These are phyloP conservation scores for Myathropa florea DNA, from an alignment of 2,888 invertebrate species.

Conservation along the genomic window DNA sequence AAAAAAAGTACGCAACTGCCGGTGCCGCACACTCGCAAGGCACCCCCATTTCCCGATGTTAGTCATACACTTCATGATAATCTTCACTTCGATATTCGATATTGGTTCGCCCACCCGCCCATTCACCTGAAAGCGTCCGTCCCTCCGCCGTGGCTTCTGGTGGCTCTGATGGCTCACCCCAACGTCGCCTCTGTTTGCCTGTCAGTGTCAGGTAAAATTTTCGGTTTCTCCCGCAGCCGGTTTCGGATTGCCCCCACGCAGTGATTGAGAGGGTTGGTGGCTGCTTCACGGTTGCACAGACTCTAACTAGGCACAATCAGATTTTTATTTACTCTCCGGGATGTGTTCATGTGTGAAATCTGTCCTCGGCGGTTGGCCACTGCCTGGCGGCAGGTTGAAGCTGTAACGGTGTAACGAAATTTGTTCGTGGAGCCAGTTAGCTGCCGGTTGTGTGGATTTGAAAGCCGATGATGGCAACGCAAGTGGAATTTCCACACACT, in stretches of 20 bases:
- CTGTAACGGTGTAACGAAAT: too few relatives aligned
- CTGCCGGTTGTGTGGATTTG: not conserved
- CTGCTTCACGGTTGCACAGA: slow-evolving; percentile 1
- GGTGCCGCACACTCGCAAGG: too few relatives aligned
- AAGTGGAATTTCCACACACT: not conserved
- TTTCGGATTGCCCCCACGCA: not conserved
- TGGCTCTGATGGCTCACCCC: not conserved
- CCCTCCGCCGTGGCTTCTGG: not conserved
- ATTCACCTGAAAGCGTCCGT: too few relatives aligned
- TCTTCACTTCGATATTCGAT: slow-evolving; percentile 24
- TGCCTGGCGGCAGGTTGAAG: not conserved
- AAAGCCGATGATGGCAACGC: not conserved
- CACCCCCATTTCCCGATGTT: not conserved
- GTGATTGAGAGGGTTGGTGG: not conserved
- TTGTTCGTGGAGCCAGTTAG: not conserved
- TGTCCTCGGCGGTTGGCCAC: slow-evolving; percentile 41
- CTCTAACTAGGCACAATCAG: too few relatives aligned
- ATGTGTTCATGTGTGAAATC: slow-evolving; percentile 49
- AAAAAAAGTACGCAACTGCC: not conserved
- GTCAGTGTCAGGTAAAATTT: slow-evolving; percentile 7
- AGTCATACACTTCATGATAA: slow-evolving; percentile 9
- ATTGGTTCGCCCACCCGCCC: not conserved
- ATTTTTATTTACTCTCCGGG: slow-evolving; percentile 23
- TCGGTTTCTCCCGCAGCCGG: not conserved
- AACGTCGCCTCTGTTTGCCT: not conserved